Evolutionary conservation across 2,888 invertebrate genomes (phyloP), one percentile per base, ranked within the genome.

Genomic region (Pterobdella sp.): DNA sequence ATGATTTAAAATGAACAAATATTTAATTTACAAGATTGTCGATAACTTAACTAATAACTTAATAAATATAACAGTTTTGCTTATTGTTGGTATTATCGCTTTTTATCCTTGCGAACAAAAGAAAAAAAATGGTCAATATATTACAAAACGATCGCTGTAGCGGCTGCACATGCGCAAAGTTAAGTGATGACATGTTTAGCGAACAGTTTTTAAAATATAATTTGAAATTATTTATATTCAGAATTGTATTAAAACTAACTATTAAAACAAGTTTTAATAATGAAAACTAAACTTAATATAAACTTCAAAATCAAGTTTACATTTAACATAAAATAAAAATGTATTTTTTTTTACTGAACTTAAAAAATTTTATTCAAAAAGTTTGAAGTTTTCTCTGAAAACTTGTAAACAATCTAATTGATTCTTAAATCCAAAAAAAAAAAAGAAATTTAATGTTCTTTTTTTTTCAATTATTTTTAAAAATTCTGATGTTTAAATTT

Each of bases 31-130:
- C n/a, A 56, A 56, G 26, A 56, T 26, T 18, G 60, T n/a, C 26
- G 10, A 56, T 26, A 56, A 56, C 7, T 7, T 14, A 14, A n/a
- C 26, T 56, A 26, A 14, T 14, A 56, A 56, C 4, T 18, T 56
- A 56, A 56, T 26, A 26, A 56, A 56, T 14, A 26, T 4, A 3
- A 56, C 4, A 26, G 60, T 14, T 18, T 42, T 42, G 49, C 22
- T 42, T 14, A 14, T 42, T 14, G 10, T 7, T 3, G 18, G 3
- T 56, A 56, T 56, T 56, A 56, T 56, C 60, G 60, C 60, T 56
- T 56, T 4, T 22, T 18, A 56, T 7, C 60, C 60, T 56, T 56
- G 60, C 60, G 60, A 56, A 56, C n/a, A 56, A 56, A 56, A 56
- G 60, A 56, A 56, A 56, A n/a, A 56, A 26, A 56, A 26, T 56